Conservation (phyloP, 2,888 invertebrate genomes). For the Diogma glabrata region DNA sequence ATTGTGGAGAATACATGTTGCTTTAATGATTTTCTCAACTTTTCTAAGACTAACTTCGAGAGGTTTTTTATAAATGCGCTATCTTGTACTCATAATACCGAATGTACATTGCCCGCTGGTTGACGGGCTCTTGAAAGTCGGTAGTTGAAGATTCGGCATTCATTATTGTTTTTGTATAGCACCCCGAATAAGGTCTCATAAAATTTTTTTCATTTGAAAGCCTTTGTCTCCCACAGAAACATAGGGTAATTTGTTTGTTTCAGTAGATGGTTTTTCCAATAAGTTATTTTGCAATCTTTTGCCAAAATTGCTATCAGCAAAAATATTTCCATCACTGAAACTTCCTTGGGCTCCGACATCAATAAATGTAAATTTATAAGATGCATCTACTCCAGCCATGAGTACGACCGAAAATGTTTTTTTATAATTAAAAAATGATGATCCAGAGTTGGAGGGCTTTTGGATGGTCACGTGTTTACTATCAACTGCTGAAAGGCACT, state of each 20-base stretch:
- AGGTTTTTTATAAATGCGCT: background rate
- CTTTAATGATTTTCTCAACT: too few relatives aligned
- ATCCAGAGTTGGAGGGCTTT: background rate
- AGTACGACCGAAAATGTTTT: slow-evolving; percentile 5
- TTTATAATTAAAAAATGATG: background rate
- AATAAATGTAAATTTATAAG: background rate
- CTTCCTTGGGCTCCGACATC: background rate
- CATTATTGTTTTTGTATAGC: background rate
- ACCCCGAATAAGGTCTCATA: background rate
- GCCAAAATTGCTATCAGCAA: background rate
- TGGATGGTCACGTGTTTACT: too few relatives aligned
- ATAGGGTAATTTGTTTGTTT: background rate
- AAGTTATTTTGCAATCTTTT: background rate
- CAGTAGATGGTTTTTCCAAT: background rate
- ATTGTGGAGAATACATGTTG: background rate
- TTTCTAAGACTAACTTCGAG: background rate
- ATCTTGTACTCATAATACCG: background rate
- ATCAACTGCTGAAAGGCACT: background rate
- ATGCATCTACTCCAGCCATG: slow-evolving; percentile 3
- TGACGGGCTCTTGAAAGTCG: background rate
- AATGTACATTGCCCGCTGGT: background rate
- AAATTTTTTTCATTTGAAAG: background rate
- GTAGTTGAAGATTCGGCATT: background rate
- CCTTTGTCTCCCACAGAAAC: background rate
- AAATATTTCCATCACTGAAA: slow-evolving; percentile 2